Conservation (phyloP, 2,113 vertebrate species). For the Sciurus niger region DNA sequence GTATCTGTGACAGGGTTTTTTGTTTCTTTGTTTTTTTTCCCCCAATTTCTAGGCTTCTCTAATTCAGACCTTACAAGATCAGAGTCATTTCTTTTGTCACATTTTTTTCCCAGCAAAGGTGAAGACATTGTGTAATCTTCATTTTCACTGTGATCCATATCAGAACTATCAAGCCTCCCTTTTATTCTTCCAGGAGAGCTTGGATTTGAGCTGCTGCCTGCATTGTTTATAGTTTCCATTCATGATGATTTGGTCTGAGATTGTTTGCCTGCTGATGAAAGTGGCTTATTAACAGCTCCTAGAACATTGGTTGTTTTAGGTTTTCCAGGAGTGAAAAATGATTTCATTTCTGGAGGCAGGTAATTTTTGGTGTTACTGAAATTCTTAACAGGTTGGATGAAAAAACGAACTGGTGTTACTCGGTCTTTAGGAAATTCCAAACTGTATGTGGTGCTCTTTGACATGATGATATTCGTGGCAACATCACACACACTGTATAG, state of each 20-base stretch:
- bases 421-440: constrained; percentile 99
- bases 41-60: constrained; percentile 96
- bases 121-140: constrained; percentile 95
- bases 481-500: constrained; percentile 99
- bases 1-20: constrained; percentile 87
- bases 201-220: constrained; percentile 97
- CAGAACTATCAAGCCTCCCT: constrained; percentile 95
- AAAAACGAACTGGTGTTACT: constrained; percentile 96
- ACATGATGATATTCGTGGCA: constrained; percentile 99
- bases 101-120: constrained; percentile 91
- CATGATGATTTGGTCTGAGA: constrained; percentile 97
- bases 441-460: constrained; percentile 99
- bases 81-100: constrained; percentile 92
- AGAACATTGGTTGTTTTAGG: constrained; percentile 98
- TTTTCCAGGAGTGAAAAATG: constrained; percentile 98
- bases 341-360: constrained; percentile 98
- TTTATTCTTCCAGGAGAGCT: constrained; percentile 98
- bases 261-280: constrained; percentile 97
- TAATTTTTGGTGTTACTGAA: constrained; percentile 99
- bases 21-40: constrained; percentile 92
- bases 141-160: constrained; percentile 98
- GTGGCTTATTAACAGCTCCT: constrained; percentile 98
- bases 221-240: constrained; percentile 99
- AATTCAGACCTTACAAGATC: constrained; percentile 93
- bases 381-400: constrained; percentile 99